A percentile compares a stretch with the other conserved stretches of the same genome.
Conservation (phyloP, 1,140 invertebrate species). For the Ectropis grisescens region DNA sequence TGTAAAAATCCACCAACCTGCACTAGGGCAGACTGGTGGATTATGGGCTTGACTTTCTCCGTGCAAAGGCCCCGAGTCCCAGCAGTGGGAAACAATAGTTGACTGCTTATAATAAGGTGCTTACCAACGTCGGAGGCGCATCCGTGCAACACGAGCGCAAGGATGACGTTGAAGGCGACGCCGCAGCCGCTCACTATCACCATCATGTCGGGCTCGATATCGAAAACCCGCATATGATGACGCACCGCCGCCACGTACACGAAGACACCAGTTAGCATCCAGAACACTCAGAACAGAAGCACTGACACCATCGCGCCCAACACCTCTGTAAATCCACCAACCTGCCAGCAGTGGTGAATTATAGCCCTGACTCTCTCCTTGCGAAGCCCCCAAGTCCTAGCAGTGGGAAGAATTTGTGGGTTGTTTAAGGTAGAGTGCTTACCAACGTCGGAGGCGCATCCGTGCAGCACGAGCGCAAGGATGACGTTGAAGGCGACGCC, state of each 20-base stretch:
- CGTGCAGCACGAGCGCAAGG: slow-evolving; percentile 84
- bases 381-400: too few species aligned
- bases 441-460: slow-evolving; percentile 67
- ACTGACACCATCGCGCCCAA: slow-evolving; percentile 75
- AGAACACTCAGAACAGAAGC: slow-evolving; percentile 81
- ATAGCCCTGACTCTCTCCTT: too few species aligned
- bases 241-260: slow-evolving; percentile 85
- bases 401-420: too few species aligned
- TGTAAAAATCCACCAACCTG: too few species aligned
- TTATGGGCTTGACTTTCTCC: too few species aligned
- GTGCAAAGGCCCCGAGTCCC: too few species aligned
- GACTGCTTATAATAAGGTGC: too few species aligned
- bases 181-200: slow-evolving; percentile 87
- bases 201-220: slow-evolving; percentile 88
- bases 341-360: too few species aligned
- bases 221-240: slow-evolving; percentile 79
- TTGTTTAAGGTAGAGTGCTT: too few species aligned
- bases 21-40: too few species aligned
- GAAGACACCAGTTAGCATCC: slow-evolving; percentile 88
- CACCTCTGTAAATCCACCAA: too few species aligned
- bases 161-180: slow-evolving; percentile 87
- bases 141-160: slow-evolving; percentile 82
- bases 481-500: slow-evolving; percentile 89
- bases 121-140: slow-evolving; percentile 63
- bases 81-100: too few species aligned